Conservation (phyloP, 1,140 invertebrate species). For the Leptonema lineaticorne region DNA sequence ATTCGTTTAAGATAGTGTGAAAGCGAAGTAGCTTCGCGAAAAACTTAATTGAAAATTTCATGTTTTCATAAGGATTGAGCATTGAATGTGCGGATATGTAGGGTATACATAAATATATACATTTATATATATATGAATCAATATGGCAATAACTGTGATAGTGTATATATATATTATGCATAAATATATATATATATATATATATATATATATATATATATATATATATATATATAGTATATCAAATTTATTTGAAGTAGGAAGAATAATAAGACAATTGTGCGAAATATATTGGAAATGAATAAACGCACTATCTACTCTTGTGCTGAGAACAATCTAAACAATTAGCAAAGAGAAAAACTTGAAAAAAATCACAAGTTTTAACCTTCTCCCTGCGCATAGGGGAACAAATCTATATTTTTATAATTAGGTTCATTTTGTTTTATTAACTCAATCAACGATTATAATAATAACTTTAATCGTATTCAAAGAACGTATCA, state of each 20-base stretch:
- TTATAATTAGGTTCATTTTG: no score
- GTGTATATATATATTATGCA: conserved; percentile 40
- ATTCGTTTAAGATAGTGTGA: no score
- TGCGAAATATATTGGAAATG: conserved; percentile 37
- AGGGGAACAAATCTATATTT: background rate
- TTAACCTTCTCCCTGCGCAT: conserved; percentile 20
- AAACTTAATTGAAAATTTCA: background rate
- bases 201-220: conserved; percentile 29
- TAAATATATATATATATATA: conserved; percentile 6
- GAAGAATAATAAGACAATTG: background rate
- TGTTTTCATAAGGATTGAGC: background rate
- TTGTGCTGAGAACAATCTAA: conserved; percentile 39
- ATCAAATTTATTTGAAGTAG: conserved; percentile 27
- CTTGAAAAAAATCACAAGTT: conserved; percentile 11
- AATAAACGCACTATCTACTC: conserved; percentile 41
- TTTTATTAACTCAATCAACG: no score
- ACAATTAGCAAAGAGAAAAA: conserved; percentile 17
- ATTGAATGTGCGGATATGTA: conserved; percentile 1
- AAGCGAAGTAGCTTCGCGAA: background rate
- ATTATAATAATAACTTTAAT: no score
- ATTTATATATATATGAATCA: conserved; percentile 27
- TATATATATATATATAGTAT: conserved; percentile 9
- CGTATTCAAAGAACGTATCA: no score
- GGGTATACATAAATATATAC: no score
- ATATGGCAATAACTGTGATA: conserved; percentile 42